Evolutionary conservation across 2,797 vertebrate species (phyloP), one percentile per base, ranked within the genome.

Genomic region (Manis crassicaudata): DNA sequence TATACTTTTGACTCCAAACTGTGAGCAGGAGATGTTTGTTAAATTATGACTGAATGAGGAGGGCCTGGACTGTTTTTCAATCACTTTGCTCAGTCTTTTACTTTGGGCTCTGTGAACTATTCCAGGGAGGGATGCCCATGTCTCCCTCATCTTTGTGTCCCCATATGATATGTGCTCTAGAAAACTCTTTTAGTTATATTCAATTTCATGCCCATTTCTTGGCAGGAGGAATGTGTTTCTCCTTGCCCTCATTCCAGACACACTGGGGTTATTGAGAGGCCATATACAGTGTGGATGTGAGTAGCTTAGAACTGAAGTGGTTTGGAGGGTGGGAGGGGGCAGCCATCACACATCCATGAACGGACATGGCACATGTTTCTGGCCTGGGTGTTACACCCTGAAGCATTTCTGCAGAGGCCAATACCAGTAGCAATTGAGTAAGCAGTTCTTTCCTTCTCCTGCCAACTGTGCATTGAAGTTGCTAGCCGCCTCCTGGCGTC

Each of bases 21-120:
- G 27, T 72, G 50, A 72, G 46, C 25, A 50, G 23, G 23, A 5
- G 4, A 58, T 82, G 40, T 72, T 90, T 56, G 23, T 72, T 62
- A 35, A 94, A 50, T 75, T 46, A 46, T 84, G 13, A 40, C n/a
- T 63, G 23, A 88, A 62, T 81, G 35, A 82, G 11, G 52, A 82
- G 11, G 52, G 23, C 8, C 58, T 70, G 16, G 32, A 80, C 83
- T 86, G 11, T 32, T 88, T 72, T 70, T 23, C 63, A 79, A 20
- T 80, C n/a, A 40, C 54, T 96, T 76, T 83, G 25, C 82, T 75
- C 40, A 46, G 50, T 93, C 37, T 91, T 95, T 86, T 73, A 54
- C 70, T 79, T 90, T 75, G 23, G 46, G 63, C 5, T 85, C 46
- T 84, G 13, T 72, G 46, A 67, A 35, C 7, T 73, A 62, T 89